Evolutionary conservation across 2,797 vertebrate genomes (phyloP), one percentile per base, ranked within the genome.

Genomic region (Protonibea diacanthus): DNA sequence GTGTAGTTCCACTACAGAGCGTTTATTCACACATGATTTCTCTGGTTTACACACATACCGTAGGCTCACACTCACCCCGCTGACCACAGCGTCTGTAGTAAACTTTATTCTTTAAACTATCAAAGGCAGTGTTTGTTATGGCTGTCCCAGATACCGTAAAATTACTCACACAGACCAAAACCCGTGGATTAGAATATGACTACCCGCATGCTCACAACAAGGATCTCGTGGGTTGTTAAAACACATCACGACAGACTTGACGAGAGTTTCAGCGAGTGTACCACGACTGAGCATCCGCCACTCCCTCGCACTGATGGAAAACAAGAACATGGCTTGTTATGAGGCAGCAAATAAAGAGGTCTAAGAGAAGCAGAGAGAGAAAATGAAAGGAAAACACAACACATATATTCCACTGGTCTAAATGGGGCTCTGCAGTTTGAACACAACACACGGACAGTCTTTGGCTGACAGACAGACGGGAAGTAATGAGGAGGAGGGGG

Each of bases 351-450:
- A 94, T 94, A 93, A 87, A 95, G 92, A 89, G 47, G 76, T 78
- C 91, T 91, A 68, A 91, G 89, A 92, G 83, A 86, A 68, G 77
- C 53, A 55, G 63, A 59, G 78, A 47, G 86, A 77, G 78, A 72
- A 88, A 91, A 81, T 85, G 77, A 83, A 76, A 85, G 90, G 83
- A 93, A 94, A 94, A 90, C 80, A 86, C 87, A 85, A 92, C 92
- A 91, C 94, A 93, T 89, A 90, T 91, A 93, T 91, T 94, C 93
- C 92, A 90, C 88, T 88, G 85, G 80, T 92, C 92, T 91, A 93
- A 94, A 92, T 87, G 66, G 76, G 86, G 91, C 83, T 76, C 86
- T 82, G 85, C 0, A 84, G 82, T 90, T 89, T 87, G 89, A 86
- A 84, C 59, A 89, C 75, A 88, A 85, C 3, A 9, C 86, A 63